These are phyloP conservation scores for Linurgus olivaceus DNA, from an alignment of 2,797 vertebrate genomes.

Conservation along the genomic window DNA sequence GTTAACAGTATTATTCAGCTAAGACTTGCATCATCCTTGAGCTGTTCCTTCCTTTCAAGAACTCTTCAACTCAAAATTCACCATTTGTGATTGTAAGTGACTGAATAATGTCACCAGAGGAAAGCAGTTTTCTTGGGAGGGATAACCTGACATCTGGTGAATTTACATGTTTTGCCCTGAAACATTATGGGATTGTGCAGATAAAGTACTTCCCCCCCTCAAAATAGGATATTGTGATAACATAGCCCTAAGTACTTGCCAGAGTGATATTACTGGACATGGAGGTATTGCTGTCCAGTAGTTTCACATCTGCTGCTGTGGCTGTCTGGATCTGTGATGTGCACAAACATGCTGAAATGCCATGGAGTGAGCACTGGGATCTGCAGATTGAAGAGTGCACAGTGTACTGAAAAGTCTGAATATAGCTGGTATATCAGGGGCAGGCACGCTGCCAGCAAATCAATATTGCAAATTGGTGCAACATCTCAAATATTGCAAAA, in stretches of 20 bases:
- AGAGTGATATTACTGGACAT: background rate
- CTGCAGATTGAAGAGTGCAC: background rate
- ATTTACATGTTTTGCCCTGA: background rate
- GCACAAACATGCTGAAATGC: background rate
- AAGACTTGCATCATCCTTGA: background rate
- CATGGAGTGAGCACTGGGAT: background rate
- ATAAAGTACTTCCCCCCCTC: background rate
- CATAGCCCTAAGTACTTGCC: background rate
- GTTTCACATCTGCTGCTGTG: background rate
- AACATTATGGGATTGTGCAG: background rate
- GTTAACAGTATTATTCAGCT: background rate
- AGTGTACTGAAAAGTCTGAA: background rate
- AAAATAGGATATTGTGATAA: background rate
- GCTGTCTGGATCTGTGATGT: background rate
- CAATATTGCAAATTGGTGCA: background rate
- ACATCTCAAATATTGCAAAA: background rate
- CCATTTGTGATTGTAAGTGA: background rate
- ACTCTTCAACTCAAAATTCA: background rate
- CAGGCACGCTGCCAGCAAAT: fast-evolving
- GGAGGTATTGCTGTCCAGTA: background rate
- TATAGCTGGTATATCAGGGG: background rate
- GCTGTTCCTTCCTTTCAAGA: background rate
- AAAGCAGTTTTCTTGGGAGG: background rate
- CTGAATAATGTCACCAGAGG: background rate
- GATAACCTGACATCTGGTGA: background rate